These are phyloP conservation scores for Scaptomyza graminum DNA, from an alignment of 1,140 invertebrate species.

Conservation along the genomic window DNA sequence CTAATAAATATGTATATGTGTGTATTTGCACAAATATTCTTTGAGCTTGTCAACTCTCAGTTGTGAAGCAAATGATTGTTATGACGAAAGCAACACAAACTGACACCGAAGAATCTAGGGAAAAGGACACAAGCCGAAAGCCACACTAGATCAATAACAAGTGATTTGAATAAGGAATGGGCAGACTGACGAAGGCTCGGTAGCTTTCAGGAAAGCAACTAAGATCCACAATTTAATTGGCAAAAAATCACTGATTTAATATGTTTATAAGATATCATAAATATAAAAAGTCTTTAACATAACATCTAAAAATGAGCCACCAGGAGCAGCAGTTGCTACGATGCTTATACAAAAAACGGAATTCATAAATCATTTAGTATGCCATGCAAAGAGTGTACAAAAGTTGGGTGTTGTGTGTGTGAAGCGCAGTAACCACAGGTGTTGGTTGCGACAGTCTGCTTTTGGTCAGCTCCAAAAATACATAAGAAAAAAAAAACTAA, in stretches of 20 bases:
- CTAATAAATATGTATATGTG: constrained; percentile 44
- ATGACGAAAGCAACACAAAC: constrained; percentile 67
- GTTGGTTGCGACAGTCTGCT: constrained; percentile 53
- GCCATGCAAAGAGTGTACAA: constrained; percentile 31
- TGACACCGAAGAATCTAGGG: constrained; percentile 51
- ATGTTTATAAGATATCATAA: not conserved
- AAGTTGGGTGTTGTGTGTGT: constrained; percentile 11
- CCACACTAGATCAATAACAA: constrained; percentile 73
- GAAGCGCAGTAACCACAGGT: constrained; percentile 64
- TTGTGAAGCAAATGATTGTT: constrained; percentile 66
- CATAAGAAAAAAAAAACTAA: no score
- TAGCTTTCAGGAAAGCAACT: constrained; percentile 53
- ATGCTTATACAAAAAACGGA: constrained; percentile 54
- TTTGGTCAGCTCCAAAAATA: constrained; percentile 15
- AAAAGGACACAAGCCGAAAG: constrained; percentile 47
- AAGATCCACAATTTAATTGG: constrained; percentile 35
- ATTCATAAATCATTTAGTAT: constrained; percentile 68
- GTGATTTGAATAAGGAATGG: constrained; percentile 62
- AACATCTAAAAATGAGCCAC: constrained; percentile 18
- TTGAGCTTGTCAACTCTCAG: constrained; percentile 43
- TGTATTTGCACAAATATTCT: constrained; percentile 45
- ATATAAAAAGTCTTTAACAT: not conserved
- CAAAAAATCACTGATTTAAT: constrained; percentile 42
- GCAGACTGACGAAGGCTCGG: constrained; percentile 43
- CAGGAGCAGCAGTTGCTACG: constrained; percentile 29